Evolutionary conservation across 1,140 invertebrate species (phyloP).

Genomic region (Rhopalosiphum padi): DNA sequence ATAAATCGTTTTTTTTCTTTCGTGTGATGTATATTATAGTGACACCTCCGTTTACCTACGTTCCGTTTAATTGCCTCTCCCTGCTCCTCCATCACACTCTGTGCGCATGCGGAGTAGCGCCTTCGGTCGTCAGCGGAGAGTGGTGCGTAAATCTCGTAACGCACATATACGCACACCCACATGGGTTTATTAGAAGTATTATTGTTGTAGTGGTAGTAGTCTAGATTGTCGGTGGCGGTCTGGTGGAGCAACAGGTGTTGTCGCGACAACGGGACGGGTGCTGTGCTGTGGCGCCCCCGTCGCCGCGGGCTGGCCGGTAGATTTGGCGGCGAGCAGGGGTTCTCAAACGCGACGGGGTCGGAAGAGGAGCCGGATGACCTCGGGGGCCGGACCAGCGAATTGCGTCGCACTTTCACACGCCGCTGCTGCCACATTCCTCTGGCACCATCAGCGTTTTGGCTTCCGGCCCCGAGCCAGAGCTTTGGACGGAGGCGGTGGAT

Average conservation of each 20-base stretch:
- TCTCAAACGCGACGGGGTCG: slow-evolving; percentile 10
- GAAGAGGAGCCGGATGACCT: slow-evolving; percentile 11
- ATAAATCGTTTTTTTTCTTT: not conserved
- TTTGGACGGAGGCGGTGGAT: not conserved
- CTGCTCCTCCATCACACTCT: not conserved
- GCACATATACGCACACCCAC: not conserved
- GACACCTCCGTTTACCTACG: not conserved
- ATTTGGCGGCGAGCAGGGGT: not conserved
- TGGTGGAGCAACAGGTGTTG: slow-evolving; percentile 39
- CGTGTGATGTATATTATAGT: not conserved
- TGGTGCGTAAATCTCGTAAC: not conserved
- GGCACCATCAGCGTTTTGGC: slow-evolving; percentile 33
- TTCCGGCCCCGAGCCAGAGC: slow-evolving; percentile 2
- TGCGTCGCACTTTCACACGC: slow-evolving; percentile 50
- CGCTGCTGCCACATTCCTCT: slow-evolving; percentile 36
- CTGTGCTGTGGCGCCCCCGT: slow-evolving; percentile 13
- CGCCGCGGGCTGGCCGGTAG: too few species aligned
- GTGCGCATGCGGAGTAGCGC: not conserved
- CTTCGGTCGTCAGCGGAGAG: not conserved
- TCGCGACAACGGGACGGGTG: not conserved
- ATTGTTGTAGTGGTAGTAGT: not conserved
- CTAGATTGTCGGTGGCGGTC: not conserved
- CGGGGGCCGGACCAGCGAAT: slow-evolving; percentile 4
- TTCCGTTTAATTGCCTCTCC: not conserved
- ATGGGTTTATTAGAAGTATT: not conserved